Evolutionary conservation across 2,113 vertebrate genomes (phyloP).

Genomic region (Hemibates koningsi): DNA sequence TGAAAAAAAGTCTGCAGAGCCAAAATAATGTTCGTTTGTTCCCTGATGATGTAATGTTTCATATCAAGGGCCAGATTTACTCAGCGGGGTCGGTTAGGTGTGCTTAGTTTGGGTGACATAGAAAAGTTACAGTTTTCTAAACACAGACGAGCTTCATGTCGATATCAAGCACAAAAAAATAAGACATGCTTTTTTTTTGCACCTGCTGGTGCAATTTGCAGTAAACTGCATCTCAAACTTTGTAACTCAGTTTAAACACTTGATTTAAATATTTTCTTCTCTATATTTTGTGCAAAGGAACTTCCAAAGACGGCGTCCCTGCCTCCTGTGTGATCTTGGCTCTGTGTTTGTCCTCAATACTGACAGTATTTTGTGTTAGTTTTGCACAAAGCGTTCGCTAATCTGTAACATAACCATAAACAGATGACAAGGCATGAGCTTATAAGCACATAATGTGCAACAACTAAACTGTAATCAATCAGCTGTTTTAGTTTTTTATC

Average conservation of each 20-base stretch:
- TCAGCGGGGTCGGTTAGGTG: not conserved
- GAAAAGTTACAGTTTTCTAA: not conserved
- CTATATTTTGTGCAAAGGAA: not conserved
- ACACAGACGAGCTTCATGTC: not conserved
- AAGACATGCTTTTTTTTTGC: not conserved
- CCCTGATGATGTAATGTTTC: not conserved
- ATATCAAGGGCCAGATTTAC: not conserved
- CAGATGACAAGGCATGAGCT: not conserved
- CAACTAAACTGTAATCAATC: not conserved
- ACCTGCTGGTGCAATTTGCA: not conserved
- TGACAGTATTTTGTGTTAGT: not conserved
- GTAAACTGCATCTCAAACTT: not conserved
- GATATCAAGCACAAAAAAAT: rapidly evolving
- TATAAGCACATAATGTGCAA: rapidly evolving
- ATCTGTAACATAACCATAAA: not conserved
- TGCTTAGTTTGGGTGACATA: not conserved
- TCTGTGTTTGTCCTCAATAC: not conserved
- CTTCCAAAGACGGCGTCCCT: rapidly evolving
- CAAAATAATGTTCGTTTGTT: not conserved
- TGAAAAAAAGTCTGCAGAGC: not conserved
- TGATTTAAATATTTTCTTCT: not conserved
- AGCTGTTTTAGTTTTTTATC: not conserved
- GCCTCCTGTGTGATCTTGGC: rapidly evolving
- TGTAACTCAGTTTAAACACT: not conserved
- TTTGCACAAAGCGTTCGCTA: not conserved